Percentiles rank a stretch among this genome's conserved stretches.
Conservation (phyloP, 2,888 invertebrate genomes). For the Sepiola atlantica region DNA sequence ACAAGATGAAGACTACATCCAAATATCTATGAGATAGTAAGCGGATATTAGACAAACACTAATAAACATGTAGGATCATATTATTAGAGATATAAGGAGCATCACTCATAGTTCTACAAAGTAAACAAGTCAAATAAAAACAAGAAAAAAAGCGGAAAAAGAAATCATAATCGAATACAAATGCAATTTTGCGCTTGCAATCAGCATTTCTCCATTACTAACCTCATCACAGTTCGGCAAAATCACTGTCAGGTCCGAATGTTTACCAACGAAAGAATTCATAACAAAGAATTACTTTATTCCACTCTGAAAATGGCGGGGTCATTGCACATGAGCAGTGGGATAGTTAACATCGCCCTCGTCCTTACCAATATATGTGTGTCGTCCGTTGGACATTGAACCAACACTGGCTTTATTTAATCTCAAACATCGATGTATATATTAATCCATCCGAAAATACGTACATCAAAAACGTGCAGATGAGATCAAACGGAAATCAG, state of each 20-base stretch:
- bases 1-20: too few relatives aligned
- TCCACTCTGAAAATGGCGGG: background rate
- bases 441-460: background rate
- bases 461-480: background rate
- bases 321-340: background rate
- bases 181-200: background rate
- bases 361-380: background rate
- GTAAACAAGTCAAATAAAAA: too few relatives aligned
- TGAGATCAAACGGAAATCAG: background rate
- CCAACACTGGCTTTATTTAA: background rate
- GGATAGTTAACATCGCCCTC: background rate
- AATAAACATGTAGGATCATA: too few relatives aligned
- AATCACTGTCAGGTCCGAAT: background rate
- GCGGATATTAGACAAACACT: too few relatives aligned
- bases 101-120: too few relatives aligned
- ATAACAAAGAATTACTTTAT: background rate
- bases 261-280: background rate
- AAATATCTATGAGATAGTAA: too few relatives aligned
- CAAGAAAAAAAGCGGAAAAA: background rate
- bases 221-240: background rate
- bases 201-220: background rate
- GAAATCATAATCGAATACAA: background rate
- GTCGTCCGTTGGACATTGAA: background rate
- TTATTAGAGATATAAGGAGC: too few relatives aligned
- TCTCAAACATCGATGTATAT: background rate